Base-by-base conservation (phyloP, 2,888 invertebrate species). In the Tipula confusa region DNA sequence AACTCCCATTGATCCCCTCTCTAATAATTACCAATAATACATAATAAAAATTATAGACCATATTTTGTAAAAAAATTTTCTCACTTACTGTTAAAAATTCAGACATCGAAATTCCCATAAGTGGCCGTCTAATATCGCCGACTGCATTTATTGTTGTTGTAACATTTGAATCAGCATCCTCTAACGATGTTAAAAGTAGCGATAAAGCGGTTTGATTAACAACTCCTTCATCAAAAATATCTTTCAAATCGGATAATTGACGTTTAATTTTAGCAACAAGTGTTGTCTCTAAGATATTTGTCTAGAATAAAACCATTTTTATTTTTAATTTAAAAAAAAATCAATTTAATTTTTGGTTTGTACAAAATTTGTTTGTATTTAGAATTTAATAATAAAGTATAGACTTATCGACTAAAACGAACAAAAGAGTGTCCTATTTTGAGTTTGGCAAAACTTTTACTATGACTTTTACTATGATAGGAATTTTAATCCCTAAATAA, bases 121-220 rank as follows among this genome's bases (percentile, higher is more conserved):
- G 88, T 1, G 95, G 95, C 83, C 93, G 91, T 84, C 94, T 91
- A 85, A 96, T 93, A 87, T 95, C 95, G 85, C 93, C 93, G 28
- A 95, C 95, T 2, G 95, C 95, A 85, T 93, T 93, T 13, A 93
- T 93, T 0, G 95, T 95, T 83, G 93, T 91, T 82, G 93, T 93
- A 48, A 94, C 94, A 88, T 96, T 96, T 86, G 93, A 93, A 85
- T 93, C 91, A 86, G 95, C 92, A 85, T 92, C 92, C 33, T 93
- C 93, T 83, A 95, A 90, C 84, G 94, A 93, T 0, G 92, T 91
- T 86, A 95, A 91, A 84, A 96, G 90, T 86, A 93, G 92, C 36
- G 93, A 94, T 79, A 95, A 90, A 79, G 95, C 93, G 0, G 95
- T 95, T 88, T 94, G 93, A 89, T 96, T 96, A 85, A 93, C 92